Evolutionary conservation across 1,140 invertebrate genomes (phyloP).

Genomic region (Ephestia elutella): DNA sequence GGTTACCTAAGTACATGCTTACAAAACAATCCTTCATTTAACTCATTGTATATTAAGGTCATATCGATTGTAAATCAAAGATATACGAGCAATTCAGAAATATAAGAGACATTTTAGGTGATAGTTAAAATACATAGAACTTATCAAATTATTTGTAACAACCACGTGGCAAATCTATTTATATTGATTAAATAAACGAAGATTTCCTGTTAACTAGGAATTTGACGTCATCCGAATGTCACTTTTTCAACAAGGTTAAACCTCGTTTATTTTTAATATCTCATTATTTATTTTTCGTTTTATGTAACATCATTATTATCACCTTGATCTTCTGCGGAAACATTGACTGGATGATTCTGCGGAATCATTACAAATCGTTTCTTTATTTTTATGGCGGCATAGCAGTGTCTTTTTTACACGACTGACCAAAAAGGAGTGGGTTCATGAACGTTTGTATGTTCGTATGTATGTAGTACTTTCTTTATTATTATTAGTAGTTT

Average conservation of each 20-base stretch:
- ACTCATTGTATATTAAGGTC: not conserved
- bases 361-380: not conserved
- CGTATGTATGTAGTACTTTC: too few species aligned
- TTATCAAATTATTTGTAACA: too few species aligned
- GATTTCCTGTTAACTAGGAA: not conserved
- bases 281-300: not conserved
- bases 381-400: too few species aligned
- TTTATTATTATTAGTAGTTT: too few species aligned
- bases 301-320: not conserved
- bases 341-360: too few species aligned
- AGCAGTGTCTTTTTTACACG: too few species aligned
- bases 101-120: not conserved
- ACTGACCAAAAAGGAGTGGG: too few species aligned
- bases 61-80: not conserved
- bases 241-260: constrained; percentile 7
- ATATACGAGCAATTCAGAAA: not conserved
- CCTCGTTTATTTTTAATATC: not conserved
- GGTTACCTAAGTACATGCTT: not conserved
- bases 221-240: not conserved
- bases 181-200: not conserved
- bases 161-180: not conserved
- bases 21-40: not conserved
- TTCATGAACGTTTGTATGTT: too few species aligned
- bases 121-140: too few species aligned
- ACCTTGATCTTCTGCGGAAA: not conserved